Evolutionary conservation across 2,113 vertebrate species (phyloP).

Genomic region (Chaetops frenatus): DNA sequence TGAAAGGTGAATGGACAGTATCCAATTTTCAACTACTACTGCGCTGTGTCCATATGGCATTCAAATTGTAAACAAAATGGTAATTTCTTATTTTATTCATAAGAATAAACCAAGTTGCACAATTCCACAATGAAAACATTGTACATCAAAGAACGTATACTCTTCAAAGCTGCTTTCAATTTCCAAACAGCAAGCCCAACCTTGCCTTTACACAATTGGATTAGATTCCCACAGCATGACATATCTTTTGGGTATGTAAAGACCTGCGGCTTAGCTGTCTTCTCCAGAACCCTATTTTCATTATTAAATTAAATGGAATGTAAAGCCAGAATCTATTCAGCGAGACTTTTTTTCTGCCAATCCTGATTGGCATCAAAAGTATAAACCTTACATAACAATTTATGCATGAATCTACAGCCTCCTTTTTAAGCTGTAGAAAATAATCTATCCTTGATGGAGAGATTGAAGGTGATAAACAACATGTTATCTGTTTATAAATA

Average conservation of each 20-base stretch:
- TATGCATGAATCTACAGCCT: neutral
- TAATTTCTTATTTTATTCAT: neutral
- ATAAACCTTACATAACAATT: neutral
- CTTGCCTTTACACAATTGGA: neutral
- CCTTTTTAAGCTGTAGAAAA: neutral
- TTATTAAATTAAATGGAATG: neutral
- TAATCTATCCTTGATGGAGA: neutral
- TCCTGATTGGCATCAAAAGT: neutral
- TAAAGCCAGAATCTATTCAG: neutral
- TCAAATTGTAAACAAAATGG: neutral
- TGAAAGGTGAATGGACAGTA: neutral
- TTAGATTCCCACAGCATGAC: neutral
- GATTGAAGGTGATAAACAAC: neutral
- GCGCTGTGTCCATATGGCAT: neutral
- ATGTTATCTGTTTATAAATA: neutral
- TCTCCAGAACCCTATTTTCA: neutral
- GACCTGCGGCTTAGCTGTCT: neutral
- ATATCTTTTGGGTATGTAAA: neutral
- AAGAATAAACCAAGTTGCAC: neutral
- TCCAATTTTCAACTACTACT: neutral
- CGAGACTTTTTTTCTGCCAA: neutral
- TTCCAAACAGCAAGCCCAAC: neutral
- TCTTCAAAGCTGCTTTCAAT: neutral
- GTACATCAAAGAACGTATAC: neutral
- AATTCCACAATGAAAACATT: neutral